Percentiles rank a stretch among this genome's conserved stretches.
Conservation (phyloP, 2,797 vertebrate species). For the Falco berigora region DNA sequence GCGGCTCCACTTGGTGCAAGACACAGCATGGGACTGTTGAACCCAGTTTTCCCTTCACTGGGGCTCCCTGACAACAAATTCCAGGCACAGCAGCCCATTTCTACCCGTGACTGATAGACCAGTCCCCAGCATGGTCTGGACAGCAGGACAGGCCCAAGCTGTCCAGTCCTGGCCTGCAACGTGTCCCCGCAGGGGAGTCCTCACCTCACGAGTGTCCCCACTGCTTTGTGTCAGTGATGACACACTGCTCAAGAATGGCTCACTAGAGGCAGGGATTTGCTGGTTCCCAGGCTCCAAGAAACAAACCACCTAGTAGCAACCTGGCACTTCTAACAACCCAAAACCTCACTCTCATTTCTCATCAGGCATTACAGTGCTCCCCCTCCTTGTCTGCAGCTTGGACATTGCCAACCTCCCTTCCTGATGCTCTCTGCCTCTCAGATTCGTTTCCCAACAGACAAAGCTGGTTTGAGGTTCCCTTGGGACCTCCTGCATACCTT, state of each 20-base stretch:
- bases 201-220: rapidly evolving
- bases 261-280: not conserved
- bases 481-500: not conserved
- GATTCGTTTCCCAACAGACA: not conserved
- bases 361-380: not conserved
- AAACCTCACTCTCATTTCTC: not conserved
- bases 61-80: not conserved
- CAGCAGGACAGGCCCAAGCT: not conserved
- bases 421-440: not conserved
- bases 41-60: not conserved
- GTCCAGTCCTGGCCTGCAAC: not conserved
- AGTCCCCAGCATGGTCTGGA: not conserved
- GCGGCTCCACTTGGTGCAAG: not conserved
- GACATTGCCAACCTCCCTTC: not conserved
- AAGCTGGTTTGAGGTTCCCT: not conserved
- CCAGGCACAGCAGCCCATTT: not conserved
- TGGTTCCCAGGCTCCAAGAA: not conserved
- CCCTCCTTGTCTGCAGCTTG: not conserved
- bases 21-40: not conserved
- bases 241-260: not conserved
- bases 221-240: not conserved
- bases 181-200: no score
- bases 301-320: not conserved
- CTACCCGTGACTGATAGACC: not conserved
- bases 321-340: not conserved